Conservation (phyloP, 2,888 invertebrate species). For the Temnothorax ravouxi region DNA sequence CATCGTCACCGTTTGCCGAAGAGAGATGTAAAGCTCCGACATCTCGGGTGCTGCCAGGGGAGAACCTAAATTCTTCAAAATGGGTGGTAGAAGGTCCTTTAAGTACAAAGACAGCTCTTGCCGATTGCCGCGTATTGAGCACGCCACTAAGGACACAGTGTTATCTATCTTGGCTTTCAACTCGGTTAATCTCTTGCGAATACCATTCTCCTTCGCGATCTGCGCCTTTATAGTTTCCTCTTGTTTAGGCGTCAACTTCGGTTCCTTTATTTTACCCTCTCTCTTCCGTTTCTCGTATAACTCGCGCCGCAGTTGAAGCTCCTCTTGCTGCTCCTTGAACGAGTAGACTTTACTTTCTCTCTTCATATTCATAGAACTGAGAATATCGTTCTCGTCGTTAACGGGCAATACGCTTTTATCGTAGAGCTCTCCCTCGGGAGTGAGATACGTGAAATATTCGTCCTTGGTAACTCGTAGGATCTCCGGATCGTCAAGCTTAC, state of each 20-base stretch:
- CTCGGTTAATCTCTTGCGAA: slow-evolving; percentile 90
- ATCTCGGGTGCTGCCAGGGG: slow-evolving; percentile 92
- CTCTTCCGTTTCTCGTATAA: slow-evolving; percentile 95
- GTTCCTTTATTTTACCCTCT: slow-evolving; percentile 92
- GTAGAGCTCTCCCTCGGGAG: slow-evolving; percentile 96
- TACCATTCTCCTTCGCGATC: slow-evolving; percentile 93
- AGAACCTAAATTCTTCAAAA: slow-evolving; percentile 90
- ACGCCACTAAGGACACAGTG: slow-evolving; percentile 87
- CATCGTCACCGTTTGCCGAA: slow-evolving; percentile 88
- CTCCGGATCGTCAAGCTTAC: slow-evolving; percentile 89
- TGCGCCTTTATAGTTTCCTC: slow-evolving; percentile 96
- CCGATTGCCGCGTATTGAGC: slow-evolving; percentile 87
- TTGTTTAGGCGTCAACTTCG: slow-evolving; percentile 94
- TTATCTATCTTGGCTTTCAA: slow-evolving; percentile 83
- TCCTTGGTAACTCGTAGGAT: slow-evolving; percentile 92
- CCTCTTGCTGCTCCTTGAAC: slow-evolving; percentile 98
- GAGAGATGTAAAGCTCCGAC: slow-evolving; percentile 88
- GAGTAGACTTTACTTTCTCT: slow-evolving; percentile 98
- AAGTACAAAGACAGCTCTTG: slow-evolving; percentile 87
- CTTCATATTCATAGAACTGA: slow-evolving; percentile 92
- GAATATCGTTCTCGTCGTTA: slow-evolving; percentile 86
- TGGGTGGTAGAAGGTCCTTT: slow-evolving; percentile 88
- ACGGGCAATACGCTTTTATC: slow-evolving; percentile 94
- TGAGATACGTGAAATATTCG: slow-evolving; percentile 93
- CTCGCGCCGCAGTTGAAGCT: slow-evolving; percentile 96